Percentiles rank a stretch among this genome's conserved stretches.
phyloP scores from a whole-genome alignment of 2,888 invertebrate genomes.

The Bhutanitis thaidina region DNA sequence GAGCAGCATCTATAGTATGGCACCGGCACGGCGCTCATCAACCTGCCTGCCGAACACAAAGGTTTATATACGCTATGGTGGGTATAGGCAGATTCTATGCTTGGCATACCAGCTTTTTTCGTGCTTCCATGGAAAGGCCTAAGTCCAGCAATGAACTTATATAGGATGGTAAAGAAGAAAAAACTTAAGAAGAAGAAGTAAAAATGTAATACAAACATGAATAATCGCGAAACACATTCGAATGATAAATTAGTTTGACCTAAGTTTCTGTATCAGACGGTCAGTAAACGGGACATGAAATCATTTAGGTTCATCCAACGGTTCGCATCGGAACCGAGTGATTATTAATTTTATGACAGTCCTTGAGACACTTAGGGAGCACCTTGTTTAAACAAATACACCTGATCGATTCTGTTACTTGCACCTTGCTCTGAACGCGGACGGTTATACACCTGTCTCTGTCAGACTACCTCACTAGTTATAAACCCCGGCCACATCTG shows the following conservation, averaged over 20 bases:
- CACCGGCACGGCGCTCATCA: too few relatives aligned
- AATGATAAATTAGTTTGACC: neutral
- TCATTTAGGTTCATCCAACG: constrained; percentile 17
- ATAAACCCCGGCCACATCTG: neutral
- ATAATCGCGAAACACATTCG: too few relatives aligned
- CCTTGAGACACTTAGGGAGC: constrained; percentile 51
- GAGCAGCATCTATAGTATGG: too few relatives aligned
- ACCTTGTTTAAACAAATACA: constrained; percentile 76
- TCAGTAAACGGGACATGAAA: constrained; percentile 11
- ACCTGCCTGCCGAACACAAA: too few relatives aligned
- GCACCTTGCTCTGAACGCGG: constrained; percentile 70
- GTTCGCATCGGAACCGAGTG: constrained; percentile 19
- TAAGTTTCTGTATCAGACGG: neutral
- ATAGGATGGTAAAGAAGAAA: too few relatives aligned
- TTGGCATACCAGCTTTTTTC: too few relatives aligned
- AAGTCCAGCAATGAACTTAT: too few relatives aligned
- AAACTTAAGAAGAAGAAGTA: too few relatives aligned
- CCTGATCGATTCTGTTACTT: constrained; percentile 65
- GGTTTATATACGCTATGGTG: too few relatives aligned
- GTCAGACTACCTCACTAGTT: constrained; percentile 21
- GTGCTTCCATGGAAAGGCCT: too few relatives aligned
- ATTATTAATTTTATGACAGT: constrained; percentile 53
- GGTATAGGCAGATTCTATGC: too few relatives aligned
- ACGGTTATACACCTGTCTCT: constrained; percentile 44
- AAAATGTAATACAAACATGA: too few relatives aligned